Base-by-base conservation (phyloP, 2,888 invertebrate genomes). In the Acrocera orbiculus region DNA sequence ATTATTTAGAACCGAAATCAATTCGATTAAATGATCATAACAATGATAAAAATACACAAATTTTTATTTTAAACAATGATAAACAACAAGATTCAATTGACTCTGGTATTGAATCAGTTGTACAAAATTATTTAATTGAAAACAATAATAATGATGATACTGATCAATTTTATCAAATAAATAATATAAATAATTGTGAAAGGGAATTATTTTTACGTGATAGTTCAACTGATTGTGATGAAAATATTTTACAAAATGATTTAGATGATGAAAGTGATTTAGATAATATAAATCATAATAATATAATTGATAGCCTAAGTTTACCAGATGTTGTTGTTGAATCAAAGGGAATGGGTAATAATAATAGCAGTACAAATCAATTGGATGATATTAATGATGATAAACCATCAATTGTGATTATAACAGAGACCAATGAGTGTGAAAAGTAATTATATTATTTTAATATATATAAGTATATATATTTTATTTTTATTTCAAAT, bases 321-420 rank as follows among this genome's bases (percentile, higher is more conserved):
- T 47, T 59, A 45, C 58, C 58, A 41, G 58, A 59, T 44, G 58
- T 59, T 42, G 58, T 59, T 19, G 58, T 58, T 22, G 58, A 58
- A 51, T 56, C 58, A 44, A 40, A 36, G 16, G 34, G 35, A 22
- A 40, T 40, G 35, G 36, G 36, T 40, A 36, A 42, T 36, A 37
- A 36, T 36, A 38, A 37, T 8, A 34, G 37, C 30, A 22, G n/a
- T n/a, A n/a, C n/a, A n/a, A n/a, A 31, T 38, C 4, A 22, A 5
- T 3, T 10, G 4, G 11, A n/a, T 11, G 20, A 23, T 16, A 28
- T 34, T 27, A 28, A 34, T 22, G 28, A 23, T 27, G 28, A 30
- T 14, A 27, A 9, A 23, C 4, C n/a, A 11, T 11, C n/a, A 23
- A 23, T 17, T n/a, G n/a, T n/a, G n/a, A n/a, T n/a, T n/a, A n/a